phyloP scores from a whole-genome alignment of 2,113 vertebrate genomes.

The Myiagra hebetior region DNA sequence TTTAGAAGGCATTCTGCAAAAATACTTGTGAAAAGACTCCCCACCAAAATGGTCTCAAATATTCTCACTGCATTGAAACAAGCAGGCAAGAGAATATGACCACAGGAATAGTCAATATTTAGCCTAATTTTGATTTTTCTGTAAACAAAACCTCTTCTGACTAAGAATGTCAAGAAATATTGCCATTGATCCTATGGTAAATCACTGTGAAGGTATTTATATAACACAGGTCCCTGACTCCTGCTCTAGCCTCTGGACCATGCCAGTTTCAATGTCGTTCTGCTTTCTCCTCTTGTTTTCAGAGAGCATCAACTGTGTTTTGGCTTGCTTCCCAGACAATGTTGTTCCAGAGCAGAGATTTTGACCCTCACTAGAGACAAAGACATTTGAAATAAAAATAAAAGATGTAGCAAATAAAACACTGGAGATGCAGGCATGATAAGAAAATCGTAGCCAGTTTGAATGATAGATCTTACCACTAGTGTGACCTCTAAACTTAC shows the following conservation, averaged over 20 bases:
- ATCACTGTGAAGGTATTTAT: slow-evolving; percentile 17
- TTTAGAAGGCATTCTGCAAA: background rate
- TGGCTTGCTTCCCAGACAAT: slow-evolving; percentile 40
- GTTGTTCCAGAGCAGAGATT: slow-evolving; percentile 31
- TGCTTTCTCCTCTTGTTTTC: slow-evolving; percentile 22
- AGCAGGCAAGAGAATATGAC: background rate
- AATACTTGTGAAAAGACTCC: background rate
- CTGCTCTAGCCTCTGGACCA: slow-evolving; percentile 27
- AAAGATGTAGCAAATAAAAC: background rate
- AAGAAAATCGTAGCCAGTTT: background rate
- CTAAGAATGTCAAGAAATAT: background rate
- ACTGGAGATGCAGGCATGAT: background rate
- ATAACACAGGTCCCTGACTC: slow-evolving; percentile 8
- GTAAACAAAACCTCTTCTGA: background rate
- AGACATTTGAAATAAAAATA: background rate
- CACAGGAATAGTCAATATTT: background rate
- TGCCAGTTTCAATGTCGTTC: background rate
- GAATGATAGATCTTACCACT: background rate
- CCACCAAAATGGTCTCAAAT: background rate
- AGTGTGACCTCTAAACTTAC: background rate
- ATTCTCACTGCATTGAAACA: background rate
- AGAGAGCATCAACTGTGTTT: slow-evolving; percentile 25
- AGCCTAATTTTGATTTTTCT: background rate
- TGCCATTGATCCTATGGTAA: background rate
- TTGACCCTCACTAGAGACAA: slow-evolving; percentile 18